phyloP scores from a whole-genome alignment of 2,113 vertebrate genomes.

The Sturnus vulgaris region DNA sequence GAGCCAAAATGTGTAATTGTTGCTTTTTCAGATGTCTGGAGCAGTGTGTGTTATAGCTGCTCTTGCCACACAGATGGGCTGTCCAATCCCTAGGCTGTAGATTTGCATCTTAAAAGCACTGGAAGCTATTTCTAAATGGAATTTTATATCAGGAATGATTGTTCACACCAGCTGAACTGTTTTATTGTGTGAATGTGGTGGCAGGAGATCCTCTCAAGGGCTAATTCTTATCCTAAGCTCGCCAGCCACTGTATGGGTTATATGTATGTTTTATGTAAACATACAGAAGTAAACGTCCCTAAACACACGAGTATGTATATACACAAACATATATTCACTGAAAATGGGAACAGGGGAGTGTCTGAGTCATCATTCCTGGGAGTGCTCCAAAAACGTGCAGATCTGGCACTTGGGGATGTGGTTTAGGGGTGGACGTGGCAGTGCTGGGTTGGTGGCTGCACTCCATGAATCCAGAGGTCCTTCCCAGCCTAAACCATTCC shows the following conservation, averaged over 20 bases:
- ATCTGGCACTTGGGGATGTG: neutral
- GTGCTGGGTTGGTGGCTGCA: neutral
- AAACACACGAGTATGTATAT: neutral
- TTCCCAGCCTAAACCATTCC: neutral
- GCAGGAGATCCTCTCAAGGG: neutral
- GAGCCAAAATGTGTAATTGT: neutral
- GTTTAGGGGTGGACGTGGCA: neutral
- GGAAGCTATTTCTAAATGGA: neutral
- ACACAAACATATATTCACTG: neutral
- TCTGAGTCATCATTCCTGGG: neutral
- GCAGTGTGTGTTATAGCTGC: neutral
- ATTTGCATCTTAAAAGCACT: neutral
- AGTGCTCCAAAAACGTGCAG: neutral
- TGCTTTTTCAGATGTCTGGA: neutral
- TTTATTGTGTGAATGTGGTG: neutral
- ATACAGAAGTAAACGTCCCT: too few species aligned
- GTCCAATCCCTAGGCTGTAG: neutral
- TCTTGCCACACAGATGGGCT: neutral
- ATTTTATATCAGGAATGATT: neutral
- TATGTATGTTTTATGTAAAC: neutral
- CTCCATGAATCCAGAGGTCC: neutral
- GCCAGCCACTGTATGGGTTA: neutral
- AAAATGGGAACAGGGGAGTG: neutral
- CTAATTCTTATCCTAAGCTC: neutral
- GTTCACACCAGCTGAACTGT: neutral